Conservation (phyloP, 2,888 invertebrate genomes). For the Ochropleura leucogaster region DNA sequence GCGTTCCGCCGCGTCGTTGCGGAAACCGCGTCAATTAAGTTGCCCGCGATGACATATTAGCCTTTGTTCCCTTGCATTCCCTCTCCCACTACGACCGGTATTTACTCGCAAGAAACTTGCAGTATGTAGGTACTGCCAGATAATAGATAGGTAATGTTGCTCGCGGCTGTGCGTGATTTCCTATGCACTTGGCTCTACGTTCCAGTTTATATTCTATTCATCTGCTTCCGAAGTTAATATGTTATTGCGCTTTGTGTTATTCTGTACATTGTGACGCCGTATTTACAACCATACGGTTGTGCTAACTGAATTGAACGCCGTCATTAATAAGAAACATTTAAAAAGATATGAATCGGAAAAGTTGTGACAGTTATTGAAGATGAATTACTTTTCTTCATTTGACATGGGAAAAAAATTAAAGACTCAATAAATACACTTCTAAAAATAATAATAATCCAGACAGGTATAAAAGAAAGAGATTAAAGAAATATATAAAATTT, state of each 20-base stretch:
- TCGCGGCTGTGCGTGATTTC: conserved; percentile 67
- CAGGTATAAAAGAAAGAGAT: conserved; percentile 53
- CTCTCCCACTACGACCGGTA: conserved; percentile 73
- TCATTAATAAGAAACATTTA: neutral
- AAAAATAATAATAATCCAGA: conserved; percentile 49
- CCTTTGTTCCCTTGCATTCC: conserved; percentile 83
- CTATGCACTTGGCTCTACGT: conserved; percentile 60
- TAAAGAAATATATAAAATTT: conserved; percentile 68
- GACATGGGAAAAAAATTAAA: conserved; percentile 21
- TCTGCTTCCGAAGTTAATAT: conserved; percentile 54
- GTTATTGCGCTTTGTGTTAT: conserved; percentile 52
- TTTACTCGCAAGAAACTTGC: conserved; percentile 80
- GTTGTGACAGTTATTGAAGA: conserved; percentile 25
- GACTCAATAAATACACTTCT: conserved; percentile 33
- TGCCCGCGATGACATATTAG: conserved; percentile 89
- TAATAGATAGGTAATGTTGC: conserved; percentile 70
- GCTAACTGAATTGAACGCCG: neutral
- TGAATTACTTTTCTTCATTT: conserved; percentile 26
- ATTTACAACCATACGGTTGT: conserved; percentile 10
- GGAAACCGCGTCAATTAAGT: conserved; percentile 90
- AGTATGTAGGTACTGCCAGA: conserved; percentile 64
- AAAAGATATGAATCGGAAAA: conserved; percentile 3
- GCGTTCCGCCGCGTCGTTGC: conserved; percentile 87
- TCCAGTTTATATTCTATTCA: conserved; percentile 63
- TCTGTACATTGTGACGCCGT: conserved; percentile 13